Conservation (phyloP, 2,797 vertebrate species). For the Tadarida brasiliensis region DNA sequence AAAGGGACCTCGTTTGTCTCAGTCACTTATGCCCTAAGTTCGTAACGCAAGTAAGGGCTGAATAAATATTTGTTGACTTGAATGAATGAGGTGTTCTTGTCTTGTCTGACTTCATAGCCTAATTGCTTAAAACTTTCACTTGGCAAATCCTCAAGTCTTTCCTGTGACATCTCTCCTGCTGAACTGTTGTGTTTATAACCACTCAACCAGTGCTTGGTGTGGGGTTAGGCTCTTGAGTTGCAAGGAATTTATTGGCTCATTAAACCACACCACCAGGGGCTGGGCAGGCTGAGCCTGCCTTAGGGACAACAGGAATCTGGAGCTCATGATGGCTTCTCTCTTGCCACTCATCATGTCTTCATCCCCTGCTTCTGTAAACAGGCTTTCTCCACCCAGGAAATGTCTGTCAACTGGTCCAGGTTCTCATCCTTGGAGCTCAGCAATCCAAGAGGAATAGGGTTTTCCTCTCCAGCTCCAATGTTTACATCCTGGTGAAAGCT, state of each 20-base stretch:
- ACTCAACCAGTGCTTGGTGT: rapidly evolving
- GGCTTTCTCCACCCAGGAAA: background rate
- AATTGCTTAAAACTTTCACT: slow-evolving; percentile 63
- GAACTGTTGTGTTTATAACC: background rate
- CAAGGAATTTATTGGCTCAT: background rate
- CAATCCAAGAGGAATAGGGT: background rate
- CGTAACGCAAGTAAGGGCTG: background rate
- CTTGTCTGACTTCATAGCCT: background rate
- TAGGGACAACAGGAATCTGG: background rate
- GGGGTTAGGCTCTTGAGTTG: background rate
- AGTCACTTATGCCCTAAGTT: background rate
- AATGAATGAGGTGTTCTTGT: background rate
- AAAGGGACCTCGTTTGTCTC: background rate
- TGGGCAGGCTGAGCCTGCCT: background rate
- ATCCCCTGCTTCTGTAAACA: background rate
- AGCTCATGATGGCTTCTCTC: background rate
- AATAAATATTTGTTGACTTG: background rate
- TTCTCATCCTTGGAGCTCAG: background rate
- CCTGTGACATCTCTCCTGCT: background rate
- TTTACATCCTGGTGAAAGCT: background rate
- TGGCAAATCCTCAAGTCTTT: background rate
- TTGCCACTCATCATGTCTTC: background rate
- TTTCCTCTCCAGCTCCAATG: background rate
- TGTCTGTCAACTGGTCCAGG: background rate
- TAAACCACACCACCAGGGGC: background rate